A percentile compares a stretch with the other conserved stretches of the same genome.
Conservation (phyloP, 2,888 invertebrate species). For the Antheraea yamamai region DNA sequence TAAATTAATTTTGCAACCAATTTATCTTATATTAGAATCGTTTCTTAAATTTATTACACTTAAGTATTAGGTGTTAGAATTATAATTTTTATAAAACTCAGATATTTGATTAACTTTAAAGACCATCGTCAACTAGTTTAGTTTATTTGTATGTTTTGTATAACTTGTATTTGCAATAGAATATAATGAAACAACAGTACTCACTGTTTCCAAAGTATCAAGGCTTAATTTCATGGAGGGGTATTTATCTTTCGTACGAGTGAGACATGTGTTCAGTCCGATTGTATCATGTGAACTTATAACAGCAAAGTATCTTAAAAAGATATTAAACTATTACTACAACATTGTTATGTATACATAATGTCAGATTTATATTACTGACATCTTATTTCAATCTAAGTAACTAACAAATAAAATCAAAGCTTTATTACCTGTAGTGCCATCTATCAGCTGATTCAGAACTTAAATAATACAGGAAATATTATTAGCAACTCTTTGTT, state of each 20-base stretch:
- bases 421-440: no score
- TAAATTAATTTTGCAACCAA: neutral
- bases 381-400: no score
- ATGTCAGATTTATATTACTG: neutral
- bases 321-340: constrained; percentile 15
- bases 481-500: no score
- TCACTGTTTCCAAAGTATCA: neutral
- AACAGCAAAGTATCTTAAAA: constrained; percentile 37
- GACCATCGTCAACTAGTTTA: no score
- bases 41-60: no score
- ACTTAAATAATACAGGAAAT: no score
- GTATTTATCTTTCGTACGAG: constrained; percentile 31
- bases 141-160: no score
- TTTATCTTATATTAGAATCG: neutral
- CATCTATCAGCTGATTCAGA: no score
- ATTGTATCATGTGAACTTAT: constrained; percentile 25
- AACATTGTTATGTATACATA: neutral
- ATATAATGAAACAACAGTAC: neutral
- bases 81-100: no score
- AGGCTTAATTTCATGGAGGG: constrained; percentile 23
- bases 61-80: neutral
- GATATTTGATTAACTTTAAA: no score
- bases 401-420: no score
- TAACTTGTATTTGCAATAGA: neutral
- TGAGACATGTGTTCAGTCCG: constrained; percentile 33